A percentile compares a stretch with the other conserved stretches of the same genome.
Evolutionary conservation across 2,888 invertebrate species (phyloP).

Genomic region (Cheilosia vulpina): DNA sequence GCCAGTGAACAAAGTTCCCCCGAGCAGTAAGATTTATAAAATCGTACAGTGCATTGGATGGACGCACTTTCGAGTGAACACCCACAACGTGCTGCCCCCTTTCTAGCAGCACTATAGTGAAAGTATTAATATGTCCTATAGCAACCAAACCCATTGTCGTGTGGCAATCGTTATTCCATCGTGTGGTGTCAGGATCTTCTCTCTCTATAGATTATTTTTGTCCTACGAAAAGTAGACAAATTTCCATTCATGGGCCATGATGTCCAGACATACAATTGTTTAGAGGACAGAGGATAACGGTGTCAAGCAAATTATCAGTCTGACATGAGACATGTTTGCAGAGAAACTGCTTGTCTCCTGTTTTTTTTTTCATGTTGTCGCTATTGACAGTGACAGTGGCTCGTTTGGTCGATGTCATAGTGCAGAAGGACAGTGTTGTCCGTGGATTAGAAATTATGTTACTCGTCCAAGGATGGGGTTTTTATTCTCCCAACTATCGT

Average conservation of each 20-base stretch:
- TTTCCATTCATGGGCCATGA: conserved; percentile 23
- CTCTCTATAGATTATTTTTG: conserved; percentile 24
- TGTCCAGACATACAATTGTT: conserved; percentile 19
- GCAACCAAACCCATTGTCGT: not conserved
- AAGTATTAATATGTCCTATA: conserved; percentile 35
- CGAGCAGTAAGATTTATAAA: conserved; percentile 29
- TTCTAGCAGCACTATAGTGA: conserved; percentile 14
- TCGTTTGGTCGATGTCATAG: conserved; percentile 43
- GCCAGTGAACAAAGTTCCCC: not conserved
- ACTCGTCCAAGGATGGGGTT: conserved; percentile 21
- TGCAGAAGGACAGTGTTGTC: conserved; percentile 2
- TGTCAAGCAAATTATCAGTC: conserved; percentile 56
- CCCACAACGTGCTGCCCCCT: not conserved
- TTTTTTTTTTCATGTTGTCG: not conserved
- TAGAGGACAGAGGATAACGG: conserved; percentile 22
- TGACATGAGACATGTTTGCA: conserved; percentile 46
- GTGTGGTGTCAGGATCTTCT: conserved; percentile 22
- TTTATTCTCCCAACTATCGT: not conserved
- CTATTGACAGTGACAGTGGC: conserved; percentile 50
- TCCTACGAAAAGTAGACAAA: conserved; percentile 6
- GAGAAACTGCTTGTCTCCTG: conserved; percentile 29
- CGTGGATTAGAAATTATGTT: conserved; percentile 23
- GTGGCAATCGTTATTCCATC: conserved; percentile 1
- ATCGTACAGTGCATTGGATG: conserved; percentile 40
- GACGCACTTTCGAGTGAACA: conserved; percentile 17